Conservation (phyloP, 2,113 vertebrate genomes). For the Pagrus major region DNA sequence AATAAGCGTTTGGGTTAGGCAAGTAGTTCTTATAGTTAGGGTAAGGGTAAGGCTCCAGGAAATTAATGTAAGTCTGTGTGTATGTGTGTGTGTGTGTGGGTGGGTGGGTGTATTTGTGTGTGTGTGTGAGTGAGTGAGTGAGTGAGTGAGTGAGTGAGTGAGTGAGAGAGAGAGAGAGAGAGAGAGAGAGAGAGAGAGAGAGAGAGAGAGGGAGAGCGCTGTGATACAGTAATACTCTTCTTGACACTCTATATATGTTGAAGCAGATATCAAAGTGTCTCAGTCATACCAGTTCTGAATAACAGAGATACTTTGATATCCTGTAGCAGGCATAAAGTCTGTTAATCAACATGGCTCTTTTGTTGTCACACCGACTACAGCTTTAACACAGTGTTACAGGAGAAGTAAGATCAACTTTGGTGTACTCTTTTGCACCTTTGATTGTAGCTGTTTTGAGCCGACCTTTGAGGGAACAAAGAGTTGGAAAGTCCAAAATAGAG, state of each 20-base stretch:
- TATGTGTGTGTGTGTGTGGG: too few relatives aligned
- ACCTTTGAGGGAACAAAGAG: constrained; percentile 11
- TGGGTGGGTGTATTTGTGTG: too few relatives aligned
- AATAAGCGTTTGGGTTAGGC: too few relatives aligned
- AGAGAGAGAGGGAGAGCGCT: neutral
- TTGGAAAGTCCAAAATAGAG: neutral
- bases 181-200: too few relatives aligned
- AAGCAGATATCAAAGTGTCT: constrained; percentile 8
- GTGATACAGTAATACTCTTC: neutral
- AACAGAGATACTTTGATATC: constrained; percentile 8
- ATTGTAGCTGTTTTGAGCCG: neutral
- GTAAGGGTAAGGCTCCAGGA: too few relatives aligned
- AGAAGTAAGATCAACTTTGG: neutral
- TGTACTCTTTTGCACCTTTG: neutral
- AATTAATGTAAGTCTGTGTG: too few relatives aligned
- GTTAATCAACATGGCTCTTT: neutral
- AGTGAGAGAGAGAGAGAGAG: neutral
- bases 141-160: constrained; percentile 1
- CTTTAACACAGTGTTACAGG: neutral
- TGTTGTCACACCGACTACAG: constrained; percentile 2
- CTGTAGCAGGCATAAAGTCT: neutral
- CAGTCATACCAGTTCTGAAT: constrained; percentile 20
- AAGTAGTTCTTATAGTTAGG: too few relatives aligned
- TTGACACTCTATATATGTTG: neutral
- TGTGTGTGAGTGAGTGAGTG: neutral